Base-by-base conservation (phyloP, 2,797 vertebrate genomes). In the Sciaenops ocellatus region DNA sequence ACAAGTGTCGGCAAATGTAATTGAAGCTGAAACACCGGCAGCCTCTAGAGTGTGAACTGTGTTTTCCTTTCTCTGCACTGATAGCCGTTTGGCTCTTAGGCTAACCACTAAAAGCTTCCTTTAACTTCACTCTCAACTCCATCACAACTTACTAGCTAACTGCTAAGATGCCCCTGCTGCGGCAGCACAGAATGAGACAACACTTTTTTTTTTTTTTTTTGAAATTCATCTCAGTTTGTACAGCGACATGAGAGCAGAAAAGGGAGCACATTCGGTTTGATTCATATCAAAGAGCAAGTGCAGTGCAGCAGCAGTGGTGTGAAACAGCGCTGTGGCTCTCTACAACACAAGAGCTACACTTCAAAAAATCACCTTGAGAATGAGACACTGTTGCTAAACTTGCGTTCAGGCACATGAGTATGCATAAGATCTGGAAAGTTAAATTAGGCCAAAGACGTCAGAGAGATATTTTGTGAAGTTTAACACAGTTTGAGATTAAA, bases 11-110 rank as follows among this genome's bases (percentile, higher is more conserved):
- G 68, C 82, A 82, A 81, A 86, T 63, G 47, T 79, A 91, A 90
- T 34, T 79, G 59, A 85, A 83, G 76, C 79, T 62, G 65, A 86
- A 89, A 84, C 69, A 82, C 81, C 55, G 48, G 24, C 73, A 85
- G 63, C 59, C 68, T 76, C 60, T 51, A 42, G 82, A 79, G 80
- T 79, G 79, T 84, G 74, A 90, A 86, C 68, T 63, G 60, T 61
- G 44, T 87, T 90, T 90, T 92, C 80, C 67, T 75, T 84, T 87
- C 57, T 26, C 6, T 50, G 24, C 34, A 67, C 20, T 26, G 46
- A 73, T 22, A 85, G 55, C 38, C 8, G 16, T 78, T 76, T 78
- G 76, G 78, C 82, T 87, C 73, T 28, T 38, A 59, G 38, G 60
- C 46, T 73, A 84, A 76, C 74, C 51, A 69, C 73, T 73, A 83